Evolutionary conservation across 1,140 invertebrate species (phyloP).

Genomic region (Pseudomyrmex sp.): DNA sequence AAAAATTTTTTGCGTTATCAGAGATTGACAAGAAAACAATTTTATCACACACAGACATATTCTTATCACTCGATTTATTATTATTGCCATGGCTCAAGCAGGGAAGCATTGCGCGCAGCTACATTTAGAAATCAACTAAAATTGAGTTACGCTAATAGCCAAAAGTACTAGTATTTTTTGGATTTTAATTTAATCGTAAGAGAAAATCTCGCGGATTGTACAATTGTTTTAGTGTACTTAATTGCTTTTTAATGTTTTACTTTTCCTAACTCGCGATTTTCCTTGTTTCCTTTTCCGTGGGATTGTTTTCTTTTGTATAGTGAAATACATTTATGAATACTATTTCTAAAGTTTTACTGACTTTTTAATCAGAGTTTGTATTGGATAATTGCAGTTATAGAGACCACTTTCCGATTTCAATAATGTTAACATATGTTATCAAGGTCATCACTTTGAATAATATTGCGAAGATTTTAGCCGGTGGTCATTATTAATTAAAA

Average conservation of each 20-base stretch:
- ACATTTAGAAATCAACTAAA: constrained; percentile 45
- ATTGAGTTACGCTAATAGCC: constrained; percentile 16
- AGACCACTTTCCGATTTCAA: too few relatives aligned
- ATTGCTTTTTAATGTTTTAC: neutral
- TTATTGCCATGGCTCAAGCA: constrained; percentile 26
- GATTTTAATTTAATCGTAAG: constrained; percentile 4
- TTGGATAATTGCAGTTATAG: too few relatives aligned
- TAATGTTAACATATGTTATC: too few relatives aligned
- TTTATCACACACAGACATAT: neutral
- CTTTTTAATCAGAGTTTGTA: too few relatives aligned
- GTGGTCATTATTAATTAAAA: too few relatives aligned
- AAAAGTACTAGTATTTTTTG: neutral
- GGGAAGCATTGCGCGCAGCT: constrained; percentile 18
- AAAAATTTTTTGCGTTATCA: constrained; percentile 1
- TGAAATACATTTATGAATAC: neutral
- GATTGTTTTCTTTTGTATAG: constrained; percentile 2
- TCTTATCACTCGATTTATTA: constrained; percentile 3
- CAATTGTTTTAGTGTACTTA: constrained; percentile 3
- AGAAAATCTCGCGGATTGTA: constrained; percentile 11
- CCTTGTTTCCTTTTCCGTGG: neutral
- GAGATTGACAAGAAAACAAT: constrained; percentile 24
- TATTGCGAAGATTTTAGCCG: too few relatives aligned
- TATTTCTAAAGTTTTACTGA: neutral
- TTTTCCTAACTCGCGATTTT: neutral
- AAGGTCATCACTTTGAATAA: too few relatives aligned